Base-by-base conservation (phyloP, 2,797 vertebrate species). In the Crax fasciolata region DNA sequence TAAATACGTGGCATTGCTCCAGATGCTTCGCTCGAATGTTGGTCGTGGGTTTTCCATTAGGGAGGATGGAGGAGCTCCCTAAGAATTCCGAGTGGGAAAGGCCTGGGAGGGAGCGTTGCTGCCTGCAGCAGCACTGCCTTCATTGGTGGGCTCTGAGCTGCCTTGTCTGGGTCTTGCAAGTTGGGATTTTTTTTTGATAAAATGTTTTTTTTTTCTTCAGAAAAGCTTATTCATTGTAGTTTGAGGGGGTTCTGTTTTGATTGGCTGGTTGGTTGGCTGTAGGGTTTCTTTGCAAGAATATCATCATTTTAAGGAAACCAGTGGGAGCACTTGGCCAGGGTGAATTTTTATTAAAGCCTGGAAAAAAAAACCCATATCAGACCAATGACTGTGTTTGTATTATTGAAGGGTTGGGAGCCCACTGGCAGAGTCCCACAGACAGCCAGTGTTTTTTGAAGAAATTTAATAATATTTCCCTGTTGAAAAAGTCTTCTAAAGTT, bases 21-120 rank as follows among this genome's bases (percentile, higher is more conserved):
- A 92, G 71, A 38, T 79, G 52, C 68, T 84, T 84, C 55, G 46
- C 79, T 81, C 11, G 20, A n/a, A 7, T 75, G 19, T 73, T 88
- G 79, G 51, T 70, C 70, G 11, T 85, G 82, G 25, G 21, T 41
- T 94, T 94, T 87, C 79, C 48, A n/a, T 17, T 73, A 76, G 55
- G 59, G 55, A 55, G 23, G 38, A 0, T 72, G 66, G 24, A 87
- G 63, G 78, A 81, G 49, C 18, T 87, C 68, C 44, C 8, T 6
- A 46, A 82, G 35, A 20, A 9, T 68, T 58, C 30, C 20, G 61
- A 84, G n/a, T 71, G 57, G 35, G 7, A 15, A 15, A 38, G 28
- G 32, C 77, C 89, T 95, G 71, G 61, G 27, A 25, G 11, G 49
- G 19, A 81, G 48, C 58, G 68, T 25, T 2, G 1, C 20, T 4